Percentiles rank a stretch among this genome's conserved stretches.
phyloP scores from a whole-genome alignment of 2,888 invertebrate species.

The Nematopogon swammerdamellus region DNA sequence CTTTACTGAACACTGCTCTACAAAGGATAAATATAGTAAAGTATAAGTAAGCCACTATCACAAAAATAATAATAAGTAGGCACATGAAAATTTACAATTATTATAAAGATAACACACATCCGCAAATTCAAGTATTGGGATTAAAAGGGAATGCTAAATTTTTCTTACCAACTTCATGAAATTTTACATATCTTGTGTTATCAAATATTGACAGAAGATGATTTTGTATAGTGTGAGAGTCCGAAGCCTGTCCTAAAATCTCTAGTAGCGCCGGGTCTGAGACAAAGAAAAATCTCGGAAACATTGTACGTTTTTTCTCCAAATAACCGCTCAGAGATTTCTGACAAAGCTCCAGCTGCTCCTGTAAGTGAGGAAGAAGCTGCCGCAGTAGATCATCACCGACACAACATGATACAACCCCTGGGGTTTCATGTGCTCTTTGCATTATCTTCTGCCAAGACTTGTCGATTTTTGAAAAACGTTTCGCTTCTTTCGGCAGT shows the following conservation, averaged over 20 bases:
- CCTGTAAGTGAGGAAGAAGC: conserved; percentile 89
- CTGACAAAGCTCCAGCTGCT: conserved; percentile 94
- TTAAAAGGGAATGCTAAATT: no score
- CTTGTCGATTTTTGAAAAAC: conserved; percentile 96
- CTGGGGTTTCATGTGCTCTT: conserved; percentile 92
- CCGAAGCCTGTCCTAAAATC: conserved; percentile 89
- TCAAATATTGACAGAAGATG: conserved; percentile 95
- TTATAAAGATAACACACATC: no score
- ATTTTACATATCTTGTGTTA: conserved; percentile 89
- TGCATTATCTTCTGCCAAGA: conserved; percentile 99
- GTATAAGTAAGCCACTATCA: no score
- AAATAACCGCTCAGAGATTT: conserved; percentile 94
- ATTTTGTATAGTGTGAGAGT: conserved; percentile 93
- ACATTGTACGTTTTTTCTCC: conserved; percentile 89
- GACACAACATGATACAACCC: conserved; percentile 94
- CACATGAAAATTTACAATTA: no score
- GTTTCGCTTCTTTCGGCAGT: conserved; percentile 89
- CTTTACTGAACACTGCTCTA: no score
- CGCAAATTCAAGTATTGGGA: no score
- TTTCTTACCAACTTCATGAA: conserved; percentile 75
- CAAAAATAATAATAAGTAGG: no score
- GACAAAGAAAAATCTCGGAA: conserved; percentile 91
- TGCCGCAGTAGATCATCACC: conserved; percentile 92
- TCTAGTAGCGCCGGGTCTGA: conserved; percentile 90
- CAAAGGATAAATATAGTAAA: no score